Evolutionary conservation across 1,140 invertebrate species (phyloP), one percentile per base, ranked within the genome.

Genomic region (Plectrocnemia conspersa): DNA sequence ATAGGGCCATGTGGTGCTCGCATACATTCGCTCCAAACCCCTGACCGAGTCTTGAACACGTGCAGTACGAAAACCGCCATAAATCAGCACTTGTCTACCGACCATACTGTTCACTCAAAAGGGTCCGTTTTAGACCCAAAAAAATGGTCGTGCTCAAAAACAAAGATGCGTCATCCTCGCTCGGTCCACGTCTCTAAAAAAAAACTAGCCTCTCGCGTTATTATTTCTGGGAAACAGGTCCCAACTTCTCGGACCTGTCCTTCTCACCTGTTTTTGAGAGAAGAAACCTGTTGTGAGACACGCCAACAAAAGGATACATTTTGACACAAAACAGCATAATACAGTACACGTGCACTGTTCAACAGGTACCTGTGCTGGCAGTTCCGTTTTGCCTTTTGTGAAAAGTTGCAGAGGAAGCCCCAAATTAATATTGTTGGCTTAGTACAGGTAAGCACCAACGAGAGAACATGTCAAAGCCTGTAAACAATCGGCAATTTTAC

Each of bases 141-240:
- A 45, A 41, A 54, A 48, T 29, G 33, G 47, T 9, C 32, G n/a
- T 47, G 40, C 29, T 27, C 40, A 53, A 44, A 53, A 45, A 35
- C 52, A 48, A 55, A 40, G 45, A 48, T 55, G 53, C 44, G 53
- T 55, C 53, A 55, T 55, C 45, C 44, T 16, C 11, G 16, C 35
- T 29, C 19, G 42, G 32, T 13, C 2, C 22, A 29, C 13, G 21
- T n/a, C n/a, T n/a, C n/a, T n/a, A n/a, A n/a, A 11, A 38, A 47
- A 47, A 47, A 47, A 47, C 24, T 21, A 18, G 47, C n/a, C n/a
- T 50, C 47, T 19, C 11, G 24, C 44, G 19, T 38, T 50, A 50
- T 49, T 45, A 50, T 56, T 56, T 56, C 54, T 56, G 25, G 16
- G 54, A 56, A 56, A 56, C 54, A 49, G 54, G 54, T 56, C 54